Conservation (phyloP, 2,113 vertebrate species). For the Ornithorhynchus anatinus region DNA sequence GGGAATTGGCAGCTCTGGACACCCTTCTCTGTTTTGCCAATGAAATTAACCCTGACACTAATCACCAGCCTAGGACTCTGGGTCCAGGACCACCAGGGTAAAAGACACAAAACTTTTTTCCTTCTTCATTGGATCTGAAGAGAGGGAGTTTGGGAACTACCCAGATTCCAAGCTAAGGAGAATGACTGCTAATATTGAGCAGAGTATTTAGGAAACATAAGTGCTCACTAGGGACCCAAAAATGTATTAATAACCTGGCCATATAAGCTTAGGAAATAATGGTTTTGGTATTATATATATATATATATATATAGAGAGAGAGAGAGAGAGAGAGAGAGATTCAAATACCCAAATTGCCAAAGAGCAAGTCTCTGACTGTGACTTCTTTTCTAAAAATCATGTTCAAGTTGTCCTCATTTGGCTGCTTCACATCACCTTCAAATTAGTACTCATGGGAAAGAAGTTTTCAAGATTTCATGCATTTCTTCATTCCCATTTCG, state of each 20-base stretch:
- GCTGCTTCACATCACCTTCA: neutral
- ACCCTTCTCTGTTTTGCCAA: neutral
- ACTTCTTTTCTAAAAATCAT: neutral
- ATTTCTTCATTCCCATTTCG: neutral
- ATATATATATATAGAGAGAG: neutral
- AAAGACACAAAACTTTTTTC: neutral
- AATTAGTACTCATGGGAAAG: neutral
- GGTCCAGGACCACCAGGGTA: fast-evolving
- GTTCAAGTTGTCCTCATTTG: neutral
- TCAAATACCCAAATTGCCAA: neutral
- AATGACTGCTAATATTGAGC: neutral
- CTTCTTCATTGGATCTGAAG: neutral
- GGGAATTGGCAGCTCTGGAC: neutral
- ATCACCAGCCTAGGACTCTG: too few species aligned
- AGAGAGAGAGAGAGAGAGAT: neutral
- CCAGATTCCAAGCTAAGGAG: neutral
- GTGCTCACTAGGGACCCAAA: neutral
- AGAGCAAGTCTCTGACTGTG: neutral
- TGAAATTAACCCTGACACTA: neutral
- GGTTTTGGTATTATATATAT: neutral
- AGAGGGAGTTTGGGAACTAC: too few species aligned
- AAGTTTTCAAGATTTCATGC: neutral
- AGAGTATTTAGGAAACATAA: neutral
- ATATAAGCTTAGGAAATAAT: neutral
- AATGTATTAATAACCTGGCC: neutral